These are phyloP conservation scores for Eleutherodactylus coqui DNA, from an alignment of 2,797 vertebrate species.

Conservation along the genomic window DNA sequence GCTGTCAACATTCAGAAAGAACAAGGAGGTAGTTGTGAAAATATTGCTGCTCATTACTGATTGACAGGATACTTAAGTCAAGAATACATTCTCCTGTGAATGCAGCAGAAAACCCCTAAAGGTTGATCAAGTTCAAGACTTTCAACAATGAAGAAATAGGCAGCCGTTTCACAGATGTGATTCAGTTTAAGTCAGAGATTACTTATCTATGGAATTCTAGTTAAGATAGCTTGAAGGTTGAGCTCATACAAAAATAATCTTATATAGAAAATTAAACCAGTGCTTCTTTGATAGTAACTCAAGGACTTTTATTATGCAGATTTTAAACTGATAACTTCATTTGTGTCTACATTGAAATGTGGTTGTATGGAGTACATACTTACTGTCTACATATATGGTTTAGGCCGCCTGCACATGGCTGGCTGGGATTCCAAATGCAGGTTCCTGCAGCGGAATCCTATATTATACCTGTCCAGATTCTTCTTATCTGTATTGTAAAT, in stretches of 20 bases:
- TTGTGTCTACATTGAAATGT: not conserved
- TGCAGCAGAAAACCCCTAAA: not conserved
- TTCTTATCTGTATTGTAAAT: no score
- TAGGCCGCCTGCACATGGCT: no score
- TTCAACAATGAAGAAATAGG: not conserved
- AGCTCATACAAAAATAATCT: constrained; percentile 5
- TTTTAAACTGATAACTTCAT: not conserved
- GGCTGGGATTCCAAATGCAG: no score
- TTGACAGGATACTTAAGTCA: constrained; percentile 33
- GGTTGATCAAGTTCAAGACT: constrained; percentile 40
- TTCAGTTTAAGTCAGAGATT: constrained; percentile 13
- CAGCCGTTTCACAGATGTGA: constrained; percentile 15
- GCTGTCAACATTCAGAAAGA: constrained; percentile 36
- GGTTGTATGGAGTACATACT: no score
- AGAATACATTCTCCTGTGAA: constrained; percentile 9
- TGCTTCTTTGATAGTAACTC: not conserved
- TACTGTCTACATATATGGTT: no score
- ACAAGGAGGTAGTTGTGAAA: constrained; percentile 29
- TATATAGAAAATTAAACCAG: not conserved
- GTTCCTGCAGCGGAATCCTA: no score
- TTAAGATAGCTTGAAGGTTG: constrained; percentile 5
- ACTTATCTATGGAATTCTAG: constrained; percentile 27
- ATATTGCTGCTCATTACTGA: constrained; percentile 28
- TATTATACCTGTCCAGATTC: no score
- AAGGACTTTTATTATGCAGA: no score